These are phyloP conservation scores for Papilio helenus DNA, from an alignment of 1,140 invertebrate species.

Conservation along the genomic window DNA sequence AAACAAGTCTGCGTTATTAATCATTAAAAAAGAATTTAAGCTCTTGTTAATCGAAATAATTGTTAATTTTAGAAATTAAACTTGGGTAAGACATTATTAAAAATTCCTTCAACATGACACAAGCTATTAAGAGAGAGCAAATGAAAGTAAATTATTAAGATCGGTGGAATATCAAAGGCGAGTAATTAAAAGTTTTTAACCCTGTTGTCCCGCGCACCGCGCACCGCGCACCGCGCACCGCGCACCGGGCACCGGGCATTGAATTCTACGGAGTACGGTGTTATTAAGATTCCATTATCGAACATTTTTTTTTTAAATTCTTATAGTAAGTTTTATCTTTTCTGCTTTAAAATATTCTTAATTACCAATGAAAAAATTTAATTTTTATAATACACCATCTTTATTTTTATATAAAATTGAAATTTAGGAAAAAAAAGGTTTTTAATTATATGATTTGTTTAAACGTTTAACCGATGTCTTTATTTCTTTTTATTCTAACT, in stretches of 20 bases:
- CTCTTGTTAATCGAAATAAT: neutral
- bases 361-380: neutral
- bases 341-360: neutral
- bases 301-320: conserved; percentile 47
- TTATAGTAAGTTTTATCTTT: conserved; percentile 43
- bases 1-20: neutral
- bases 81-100: conserved; percentile 11
- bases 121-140: conserved; percentile 41
- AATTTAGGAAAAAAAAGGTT: too few species aligned
- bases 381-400: neutral
- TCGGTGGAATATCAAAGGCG: conserved; percentile 56
- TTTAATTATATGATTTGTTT: too few species aligned
- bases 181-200: conserved; percentile 60
- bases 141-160: conserved; percentile 44
- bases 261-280: conserved; percentile 34
- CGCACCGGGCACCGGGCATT: conserved; percentile 42
- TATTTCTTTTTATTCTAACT: too few species aligned
- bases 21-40: neutral
- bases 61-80: neutral
- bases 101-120: conserved; percentile 36
- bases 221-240: conserved; percentile 34
- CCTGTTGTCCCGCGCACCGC: conserved; percentile 43
- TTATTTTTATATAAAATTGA: neutral
- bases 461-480: too few species aligned
- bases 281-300: conserved; percentile 44